Conservation (phyloP, 1,140 invertebrate species). For the Leptopilina boulardi region DNA sequence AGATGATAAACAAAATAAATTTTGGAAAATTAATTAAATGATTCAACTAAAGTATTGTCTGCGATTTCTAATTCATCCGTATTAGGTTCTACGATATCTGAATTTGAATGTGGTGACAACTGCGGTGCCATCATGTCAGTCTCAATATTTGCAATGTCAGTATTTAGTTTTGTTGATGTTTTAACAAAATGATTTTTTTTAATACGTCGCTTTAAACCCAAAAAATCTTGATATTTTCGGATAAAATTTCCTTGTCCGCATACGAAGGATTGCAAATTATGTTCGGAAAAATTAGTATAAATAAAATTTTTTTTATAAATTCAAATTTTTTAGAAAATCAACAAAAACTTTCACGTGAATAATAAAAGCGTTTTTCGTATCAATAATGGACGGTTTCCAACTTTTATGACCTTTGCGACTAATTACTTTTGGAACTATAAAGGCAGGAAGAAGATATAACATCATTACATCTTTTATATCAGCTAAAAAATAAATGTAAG, state of each 20-base stretch:
- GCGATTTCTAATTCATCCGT: background rate
- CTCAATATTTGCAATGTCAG: background rate
- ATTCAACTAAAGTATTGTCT: background rate
- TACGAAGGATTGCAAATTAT: background rate
- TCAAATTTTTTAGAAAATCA: background rate
- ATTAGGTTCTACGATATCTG: background rate
- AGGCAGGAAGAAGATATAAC: slow-evolving; percentile 10
- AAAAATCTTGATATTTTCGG: background rate
- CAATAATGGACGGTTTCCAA: slow-evolving; percentile 35
- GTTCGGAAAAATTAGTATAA: background rate
- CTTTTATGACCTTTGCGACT: background rate
- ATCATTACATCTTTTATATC: background rate
- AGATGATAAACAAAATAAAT: too few species aligned
- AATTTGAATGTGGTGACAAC: background rate
- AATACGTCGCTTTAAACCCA: background rate
- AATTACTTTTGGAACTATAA: background rate
- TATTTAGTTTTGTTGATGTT: background rate
- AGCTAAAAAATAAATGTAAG: background rate
- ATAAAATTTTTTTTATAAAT: background rate
- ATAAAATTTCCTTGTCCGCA: background rate
- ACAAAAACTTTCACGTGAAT: slow-evolving; percentile 17
- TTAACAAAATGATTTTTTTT: background rate
- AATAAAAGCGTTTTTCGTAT: slow-evolving; percentile 27
- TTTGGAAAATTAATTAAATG: too few species aligned
- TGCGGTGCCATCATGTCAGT: background rate